Percentiles rank a stretch among this genome's conserved stretches.
phyloP scores from a whole-genome alignment of 2,888 invertebrate species.

The Vannuccia rotundouncinata region DNA sequence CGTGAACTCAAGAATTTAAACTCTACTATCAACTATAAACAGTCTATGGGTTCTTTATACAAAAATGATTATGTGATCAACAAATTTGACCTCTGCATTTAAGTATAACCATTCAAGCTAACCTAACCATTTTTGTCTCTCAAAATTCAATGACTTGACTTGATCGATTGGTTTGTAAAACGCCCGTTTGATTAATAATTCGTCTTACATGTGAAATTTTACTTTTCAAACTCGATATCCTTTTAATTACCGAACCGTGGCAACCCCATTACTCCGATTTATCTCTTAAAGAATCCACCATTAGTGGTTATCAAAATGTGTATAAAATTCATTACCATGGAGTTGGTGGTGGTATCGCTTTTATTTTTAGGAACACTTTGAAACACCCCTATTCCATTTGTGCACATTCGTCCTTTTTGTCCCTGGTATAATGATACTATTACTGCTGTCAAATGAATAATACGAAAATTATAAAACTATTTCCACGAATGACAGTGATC shows the following conservation, averaged over 20 bases:
- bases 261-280: slow-evolving; percentile 12
- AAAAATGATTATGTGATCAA: neutral
- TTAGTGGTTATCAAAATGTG: slow-evolving; percentile 19
- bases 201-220: slow-evolving; percentile 15
- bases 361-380: slow-evolving; percentile 10
- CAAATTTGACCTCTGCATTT: slow-evolving; percentile 7
- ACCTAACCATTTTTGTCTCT: slow-evolving; percentile 3
- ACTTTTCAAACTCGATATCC: slow-evolving; percentile 5
- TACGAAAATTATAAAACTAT: neutral
- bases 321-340: slow-evolving; percentile 7
- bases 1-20: slow-evolving; percentile 6
- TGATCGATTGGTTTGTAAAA: slow-evolving; percentile 7
- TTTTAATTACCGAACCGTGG: slow-evolving; percentile 12
- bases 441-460: neutral
- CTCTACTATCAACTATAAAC: neutral
- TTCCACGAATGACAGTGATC: neutral
- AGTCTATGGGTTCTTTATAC: neutral
- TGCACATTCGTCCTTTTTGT: slow-evolving; percentile 1
- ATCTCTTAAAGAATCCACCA: slow-evolving; percentile 18
- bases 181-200: slow-evolving; percentile 8
- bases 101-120: neutral
- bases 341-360: slow-evolving; percentile 15
- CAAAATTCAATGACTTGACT: neutral
- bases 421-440: slow-evolving; percentile 5
- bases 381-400: neutral